Percentiles rank a stretch among this genome's conserved stretches.
These are phyloP conservation scores for Pandemis corylana DNA, from an alignment of 2,888 invertebrate species.

Conservation along the genomic window DNA sequence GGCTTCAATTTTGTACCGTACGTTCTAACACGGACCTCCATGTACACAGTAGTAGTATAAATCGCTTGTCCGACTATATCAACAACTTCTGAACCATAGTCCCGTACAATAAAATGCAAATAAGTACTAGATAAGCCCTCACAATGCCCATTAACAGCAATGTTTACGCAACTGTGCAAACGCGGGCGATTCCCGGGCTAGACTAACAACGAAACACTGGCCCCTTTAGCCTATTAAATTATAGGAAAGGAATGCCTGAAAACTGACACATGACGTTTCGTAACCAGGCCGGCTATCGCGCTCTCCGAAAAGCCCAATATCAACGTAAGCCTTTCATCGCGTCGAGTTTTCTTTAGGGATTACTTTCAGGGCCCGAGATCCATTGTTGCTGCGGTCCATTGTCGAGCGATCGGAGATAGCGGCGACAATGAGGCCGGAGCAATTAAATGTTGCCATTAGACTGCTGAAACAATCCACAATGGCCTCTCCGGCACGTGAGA, in stretches of 20 bases:
- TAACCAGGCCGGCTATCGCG: conserved; percentile 4
- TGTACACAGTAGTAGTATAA: conserved; percentile 16
- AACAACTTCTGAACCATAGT: conserved; percentile 34
- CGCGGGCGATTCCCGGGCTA: conserved; percentile 32
- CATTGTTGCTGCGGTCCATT: conserved; percentile 55
- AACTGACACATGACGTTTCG: conserved; percentile 22
- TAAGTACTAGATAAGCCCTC: conserved; percentile 41
- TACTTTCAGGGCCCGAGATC: conserved; percentile 49
- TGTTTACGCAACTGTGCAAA: conserved; percentile 46
- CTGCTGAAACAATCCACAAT: conserved; percentile 76
- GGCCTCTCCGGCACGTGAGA: conserved; percentile 67
- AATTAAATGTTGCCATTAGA: conserved; percentile 74
- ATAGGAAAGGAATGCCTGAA: conserved; percentile 28
- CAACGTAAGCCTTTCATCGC: conserved; percentile 44
- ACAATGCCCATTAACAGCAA: conserved; percentile 42
- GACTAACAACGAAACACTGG: conserved; percentile 22
- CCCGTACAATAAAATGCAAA: conserved; percentile 43
- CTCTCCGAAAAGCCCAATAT: conserved; percentile 35
- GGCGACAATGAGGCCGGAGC: conserved; percentile 73
- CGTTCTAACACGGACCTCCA: not conserved
- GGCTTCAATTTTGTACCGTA: not conserved
- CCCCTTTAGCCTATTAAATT: conserved; percentile 15
- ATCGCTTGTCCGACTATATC: conserved; percentile 42
- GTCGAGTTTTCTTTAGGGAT: conserved; percentile 48
- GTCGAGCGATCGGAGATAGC: conserved; percentile 73